Base-by-base conservation (phyloP, 2,888 invertebrate genomes). In the Cremastobaeus sp. region DNA sequence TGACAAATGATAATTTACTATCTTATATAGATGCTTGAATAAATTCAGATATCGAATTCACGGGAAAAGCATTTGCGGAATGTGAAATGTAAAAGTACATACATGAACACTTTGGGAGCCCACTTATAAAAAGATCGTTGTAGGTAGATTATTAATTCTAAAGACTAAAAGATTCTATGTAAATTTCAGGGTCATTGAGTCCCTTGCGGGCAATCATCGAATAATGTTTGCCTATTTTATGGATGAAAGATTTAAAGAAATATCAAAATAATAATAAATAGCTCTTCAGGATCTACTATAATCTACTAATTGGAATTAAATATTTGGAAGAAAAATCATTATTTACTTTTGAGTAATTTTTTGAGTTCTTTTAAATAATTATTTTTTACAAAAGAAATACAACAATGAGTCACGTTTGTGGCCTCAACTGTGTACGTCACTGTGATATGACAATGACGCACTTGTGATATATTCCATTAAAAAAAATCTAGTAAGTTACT, bases 31-130 rank as follows among this genome's bases (percentile, higher is more conserved):
- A n/a, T 35, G 21, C n/a, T 39, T 48, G 15, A 39, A 39, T 60
- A 48, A 20, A 18, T 48, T 48, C 12, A 11, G 34, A 59, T 41
- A 37, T 28, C 48, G 50, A 39, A 41, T 62, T 50, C 50, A 62
- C 17, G 50, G 32, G 50, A 41, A 50, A 62, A 62, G 25, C 50
- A 62, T 62, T 41, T 41, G 34, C 41, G 50, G 62, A 62, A 62
- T 62, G 62, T 62, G 62, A 62, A 62, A 62, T 62, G 39, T 41
- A 39, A 60, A 59, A 39, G 62, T 48, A 50, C 50, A 62, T 11
- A 32, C 32, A 39, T 14, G 25, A 59, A 25, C 12, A 21, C 25
- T 60, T 60, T 37, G 4, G 20, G 43, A 14, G 2, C 14, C 18
- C 2, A 43, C 43, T 54, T 54, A 55, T 43, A 32, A 41, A 50